Evolutionary conservation across 2,797 vertebrate genomes (phyloP), one percentile per base, ranked within the genome.

Genomic region (Buceros bicornis): DNA sequence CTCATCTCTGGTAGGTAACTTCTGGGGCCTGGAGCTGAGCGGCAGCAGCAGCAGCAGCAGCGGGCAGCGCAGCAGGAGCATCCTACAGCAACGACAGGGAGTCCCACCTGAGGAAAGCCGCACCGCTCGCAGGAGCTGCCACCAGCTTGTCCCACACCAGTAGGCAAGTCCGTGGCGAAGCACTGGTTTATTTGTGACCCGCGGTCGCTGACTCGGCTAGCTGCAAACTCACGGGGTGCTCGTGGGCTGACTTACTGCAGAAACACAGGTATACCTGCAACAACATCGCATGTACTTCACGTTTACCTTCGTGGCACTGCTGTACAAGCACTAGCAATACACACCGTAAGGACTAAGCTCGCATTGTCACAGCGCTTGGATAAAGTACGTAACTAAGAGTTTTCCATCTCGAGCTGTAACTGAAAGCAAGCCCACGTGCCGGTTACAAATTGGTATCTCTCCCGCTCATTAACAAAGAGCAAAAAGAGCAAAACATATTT

Each of bases 1-100:
- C 94, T 99, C 99, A 84, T 99, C 99, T 78, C 99, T 98, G 3
- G 99, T 99, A 60, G 99, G 99, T 33, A 99, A 85, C 96, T 99
- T 99, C 98, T 99, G 99, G 54, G 98, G 97, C 96, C 96, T 94
- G 19, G 97, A 97, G 70, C 96, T 83, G 2, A 98, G 95, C 0
- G 98, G 98, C 64, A 99, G 74, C 21, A 99, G 94, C 96, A 99
- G 93, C 50, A 94, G 73, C 56, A 98, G 87, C 18, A 95, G 83
- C n/a, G 91, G 97, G 96, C 98, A 98, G 91, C 51, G 94, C 89
- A 98, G 96, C 96, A 97, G 98, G 97, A 98, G 96, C 99, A 99
- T 99, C 97, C 99, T 99, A 97, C 61, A 94, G 74, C 20, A 90
- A 95, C 1, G 14, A 93, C 87, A 91, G 78, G 9, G 45, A 29